These are phyloP conservation scores for Rhodophaea formosa DNA, from an alignment of 2,888 invertebrate species.

Conservation along the genomic window DNA sequence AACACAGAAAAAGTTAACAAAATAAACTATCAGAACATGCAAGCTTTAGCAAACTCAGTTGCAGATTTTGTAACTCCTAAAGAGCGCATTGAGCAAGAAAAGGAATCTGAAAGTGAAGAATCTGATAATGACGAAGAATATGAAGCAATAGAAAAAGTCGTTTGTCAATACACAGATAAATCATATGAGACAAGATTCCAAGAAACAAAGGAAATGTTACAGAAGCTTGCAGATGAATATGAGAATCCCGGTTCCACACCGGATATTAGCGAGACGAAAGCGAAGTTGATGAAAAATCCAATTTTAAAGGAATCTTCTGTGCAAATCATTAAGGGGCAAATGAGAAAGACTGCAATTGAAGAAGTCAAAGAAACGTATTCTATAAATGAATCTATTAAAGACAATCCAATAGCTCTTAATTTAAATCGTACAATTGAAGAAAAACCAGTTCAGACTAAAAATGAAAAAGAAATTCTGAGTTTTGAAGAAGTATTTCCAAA, in stretches of 20 bases:
- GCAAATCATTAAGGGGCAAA: constrained; percentile 48
- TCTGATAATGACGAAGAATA: constrained; percentile 51
- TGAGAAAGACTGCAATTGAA: constrained; percentile 46
- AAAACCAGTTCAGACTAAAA: constrained; percentile 23
- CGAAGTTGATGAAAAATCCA: constrained; percentile 40
- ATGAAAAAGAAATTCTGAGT: constrained; percentile 25
- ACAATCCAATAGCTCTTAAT: constrained; percentile 51
- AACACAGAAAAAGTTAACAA: constrained; percentile 50
- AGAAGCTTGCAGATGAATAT: constrained; percentile 58
- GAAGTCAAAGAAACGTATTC: constrained; percentile 60
- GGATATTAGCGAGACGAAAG: constrained; percentile 20
- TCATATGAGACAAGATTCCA: constrained; percentile 67
- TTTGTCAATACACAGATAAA: constrained; percentile 65
- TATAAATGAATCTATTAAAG: constrained; percentile 57
- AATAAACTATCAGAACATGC: constrained; percentile 65
- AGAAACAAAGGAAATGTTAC: constrained; percentile 69
- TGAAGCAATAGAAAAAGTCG: constrained; percentile 64
- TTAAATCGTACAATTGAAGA: constrained; percentile 39
- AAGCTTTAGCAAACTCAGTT: constrained; percentile 52
- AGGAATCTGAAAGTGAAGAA: constrained; percentile 30
- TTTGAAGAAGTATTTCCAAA: constrained; percentile 48
- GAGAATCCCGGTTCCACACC: constrained; percentile 43
- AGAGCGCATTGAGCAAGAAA: constrained; percentile 22
- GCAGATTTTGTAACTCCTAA: constrained; percentile 40
- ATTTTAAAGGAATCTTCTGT: constrained; percentile 59